phyloP scores from a whole-genome alignment of 2,888 invertebrate species.

The Cerastis leucographa region DNA sequence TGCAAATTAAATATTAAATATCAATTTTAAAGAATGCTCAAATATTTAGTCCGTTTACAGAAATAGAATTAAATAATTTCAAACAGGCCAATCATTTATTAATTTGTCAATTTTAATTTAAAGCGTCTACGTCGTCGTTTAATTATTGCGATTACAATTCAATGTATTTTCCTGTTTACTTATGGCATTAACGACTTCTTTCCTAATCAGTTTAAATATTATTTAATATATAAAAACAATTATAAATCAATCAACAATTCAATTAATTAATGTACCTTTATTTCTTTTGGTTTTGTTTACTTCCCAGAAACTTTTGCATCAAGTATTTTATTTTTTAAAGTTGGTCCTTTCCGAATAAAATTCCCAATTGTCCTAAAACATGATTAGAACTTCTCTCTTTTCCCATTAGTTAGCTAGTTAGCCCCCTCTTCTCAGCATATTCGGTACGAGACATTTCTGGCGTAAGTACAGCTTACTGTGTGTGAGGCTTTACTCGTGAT shows the following conservation, averaged over 20 bases:
- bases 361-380: background rate
- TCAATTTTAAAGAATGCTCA: background rate
- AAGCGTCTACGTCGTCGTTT: background rate
- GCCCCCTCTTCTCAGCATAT: conserved; percentile 70
- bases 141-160: background rate
- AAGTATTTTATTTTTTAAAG: background rate
- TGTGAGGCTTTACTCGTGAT: conserved; percentile 78
- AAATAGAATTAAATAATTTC: background rate
- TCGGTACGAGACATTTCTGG: conserved; percentile 71
- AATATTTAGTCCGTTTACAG: background rate
- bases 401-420: background rate
- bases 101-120: background rate
- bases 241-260: background rate
- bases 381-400: background rate
- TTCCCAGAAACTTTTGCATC: background rate
- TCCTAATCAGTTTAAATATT: background rate
- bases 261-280: background rate
- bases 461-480: conserved; percentile 80
- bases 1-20: background rate
- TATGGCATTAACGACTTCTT: background rate
- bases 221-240: background rate
- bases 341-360: background rate
- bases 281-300: background rate
- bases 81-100: conserved; percentile 10
- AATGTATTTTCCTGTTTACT: conserved; percentile 33